Conservation (phyloP, 1,140 invertebrate species). For the Lerema accius region DNA sequence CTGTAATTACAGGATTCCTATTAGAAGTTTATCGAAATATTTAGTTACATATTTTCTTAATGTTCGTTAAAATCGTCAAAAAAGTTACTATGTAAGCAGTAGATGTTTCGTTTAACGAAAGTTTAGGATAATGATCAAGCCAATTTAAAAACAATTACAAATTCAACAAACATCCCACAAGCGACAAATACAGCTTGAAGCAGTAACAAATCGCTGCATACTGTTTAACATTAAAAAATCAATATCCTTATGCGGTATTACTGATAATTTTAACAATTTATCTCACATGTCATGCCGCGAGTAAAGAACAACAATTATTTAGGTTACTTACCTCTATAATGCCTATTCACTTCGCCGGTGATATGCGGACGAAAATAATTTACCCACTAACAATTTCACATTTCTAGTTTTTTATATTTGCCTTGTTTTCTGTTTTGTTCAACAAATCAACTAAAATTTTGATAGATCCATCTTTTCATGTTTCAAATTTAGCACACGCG, state of each 20-base stretch:
- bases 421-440: conserved; percentile 51
- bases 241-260: conserved; percentile 71
- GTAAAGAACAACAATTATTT: conserved; percentile 34
- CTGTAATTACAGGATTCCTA: conserved; percentile 1
- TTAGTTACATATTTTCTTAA: background rate
- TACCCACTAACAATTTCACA: conserved; percentile 68
- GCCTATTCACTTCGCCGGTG: conserved; percentile 51
- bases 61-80: background rate
- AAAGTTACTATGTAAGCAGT: conserved; percentile 6
- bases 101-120: conserved; percentile 12
- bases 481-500: conserved; percentile 74
- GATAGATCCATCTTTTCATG: conserved; percentile 64
- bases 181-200: conserved; percentile 45
- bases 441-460: conserved; percentile 65
- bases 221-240: conserved; percentile 65
- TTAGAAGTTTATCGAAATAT: background rate
- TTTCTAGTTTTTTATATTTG: conserved; percentile 60
- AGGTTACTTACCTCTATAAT: conserved; percentile 66
- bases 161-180: conserved; percentile 42
- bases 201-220: conserved; percentile 55
- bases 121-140: conserved; percentile 3
- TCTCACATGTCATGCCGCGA: conserved; percentile 49
- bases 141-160: conserved; percentile 23
- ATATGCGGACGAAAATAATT: conserved; percentile 49
- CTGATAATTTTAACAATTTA: conserved; percentile 57